These are phyloP conservation scores for Ptyas mucosa DNA, from an alignment of 2,113 vertebrate species.

Conservation along the genomic window DNA sequence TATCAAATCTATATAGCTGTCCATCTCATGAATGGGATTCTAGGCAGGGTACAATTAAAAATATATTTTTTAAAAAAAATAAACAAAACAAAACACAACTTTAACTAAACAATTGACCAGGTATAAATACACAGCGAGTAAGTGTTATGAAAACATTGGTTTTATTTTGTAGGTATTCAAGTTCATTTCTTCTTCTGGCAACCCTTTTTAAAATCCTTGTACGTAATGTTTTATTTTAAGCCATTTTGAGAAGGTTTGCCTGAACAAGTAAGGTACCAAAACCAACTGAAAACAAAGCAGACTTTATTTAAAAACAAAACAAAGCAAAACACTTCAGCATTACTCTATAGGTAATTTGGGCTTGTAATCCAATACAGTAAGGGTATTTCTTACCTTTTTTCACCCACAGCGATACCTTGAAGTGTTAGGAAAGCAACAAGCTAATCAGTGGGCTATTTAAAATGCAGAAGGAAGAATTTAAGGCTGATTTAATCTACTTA, in stretches of 20 bases:
- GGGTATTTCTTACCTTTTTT: slow-evolving; percentile 59
- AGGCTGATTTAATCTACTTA: slow-evolving; percentile 67
- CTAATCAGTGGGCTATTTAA: not conserved
- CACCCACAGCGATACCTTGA: slow-evolving; percentile 14
- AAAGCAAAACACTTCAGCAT: not conserved
- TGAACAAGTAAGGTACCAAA: not conserved
- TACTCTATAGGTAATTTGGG: not conserved
- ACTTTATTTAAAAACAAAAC: not conserved
- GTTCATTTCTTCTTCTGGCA: not conserved
- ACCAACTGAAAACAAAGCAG: not conserved
- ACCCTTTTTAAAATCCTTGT: not conserved
- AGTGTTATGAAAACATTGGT: not conserved
- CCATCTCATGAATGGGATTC: not conserved
- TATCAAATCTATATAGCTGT: not conserved
- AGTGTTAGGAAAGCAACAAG: slow-evolving; percentile 18
- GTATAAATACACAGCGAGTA: no score
- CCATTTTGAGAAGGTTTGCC: not conserved
- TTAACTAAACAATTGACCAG: not conserved
- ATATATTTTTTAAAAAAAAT: not conserved
- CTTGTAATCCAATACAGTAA: not conserved
- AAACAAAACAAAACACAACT: not conserved
- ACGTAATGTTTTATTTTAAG: not conserved
- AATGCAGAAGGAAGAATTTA: not conserved
- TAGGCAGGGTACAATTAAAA: not conserved
- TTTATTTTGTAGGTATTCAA: not conserved